Evolutionary conservation across 2,113 vertebrate species (phyloP).

Genomic region (Brachionichthys hirsutus): DNA sequence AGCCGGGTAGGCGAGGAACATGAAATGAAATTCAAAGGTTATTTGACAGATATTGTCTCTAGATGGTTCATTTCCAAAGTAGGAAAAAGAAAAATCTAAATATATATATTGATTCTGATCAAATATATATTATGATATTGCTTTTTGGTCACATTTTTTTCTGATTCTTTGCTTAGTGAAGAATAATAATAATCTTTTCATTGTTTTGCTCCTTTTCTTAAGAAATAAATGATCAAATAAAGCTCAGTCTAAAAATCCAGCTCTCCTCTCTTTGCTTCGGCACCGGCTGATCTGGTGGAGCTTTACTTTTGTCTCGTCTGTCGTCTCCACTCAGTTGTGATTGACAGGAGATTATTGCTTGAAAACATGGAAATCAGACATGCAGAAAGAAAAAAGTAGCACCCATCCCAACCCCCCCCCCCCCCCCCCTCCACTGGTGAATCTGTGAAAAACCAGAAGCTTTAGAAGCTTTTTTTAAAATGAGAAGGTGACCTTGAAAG

Average conservation of each 20-base stretch:
- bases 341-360: conserved; percentile 41
- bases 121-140: too few species aligned
- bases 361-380: conserved; percentile 35
- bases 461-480: conserved; percentile 33
- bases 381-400: conserved; percentile 4
- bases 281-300: not conserved
- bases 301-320: not conserved
- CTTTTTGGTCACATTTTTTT: too few species aligned
- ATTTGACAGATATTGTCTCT: too few species aligned
- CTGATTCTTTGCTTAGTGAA: too few species aligned
- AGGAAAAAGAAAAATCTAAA: too few species aligned
- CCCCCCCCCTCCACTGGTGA: too few species aligned
- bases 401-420: too few species aligned
- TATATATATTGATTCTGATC: too few species aligned
- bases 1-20: too few species aligned
- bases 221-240: not conserved
- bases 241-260: not conserved
- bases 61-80: too few species aligned
- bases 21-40: too few species aligned
- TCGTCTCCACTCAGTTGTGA: conserved; percentile 13
- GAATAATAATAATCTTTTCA: not conserved
- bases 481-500: conserved; percentile 39
- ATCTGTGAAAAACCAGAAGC: conserved; percentile 12
- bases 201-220: not conserved
- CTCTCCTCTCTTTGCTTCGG: not conserved